Conservation (phyloP, 2,113 vertebrate species). For the Sturnus vulgaris region DNA sequence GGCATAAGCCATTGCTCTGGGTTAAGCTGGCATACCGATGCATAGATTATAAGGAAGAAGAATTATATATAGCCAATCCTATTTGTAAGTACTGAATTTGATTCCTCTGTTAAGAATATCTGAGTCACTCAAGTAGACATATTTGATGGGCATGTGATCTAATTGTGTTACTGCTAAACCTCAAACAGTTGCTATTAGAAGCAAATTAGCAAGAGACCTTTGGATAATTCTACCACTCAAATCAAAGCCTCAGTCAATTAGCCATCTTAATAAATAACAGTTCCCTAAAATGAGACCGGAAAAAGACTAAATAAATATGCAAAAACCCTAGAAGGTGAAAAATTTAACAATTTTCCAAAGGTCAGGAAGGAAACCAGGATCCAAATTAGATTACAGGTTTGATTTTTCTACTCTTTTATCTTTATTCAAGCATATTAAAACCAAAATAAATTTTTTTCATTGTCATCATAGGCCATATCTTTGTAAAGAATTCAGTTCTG, state of each 20-base stretch:
- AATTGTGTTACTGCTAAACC: constrained; percentile 55
- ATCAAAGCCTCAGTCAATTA: constrained; percentile 48
- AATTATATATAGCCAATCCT: neutral
- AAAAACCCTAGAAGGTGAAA: neutral
- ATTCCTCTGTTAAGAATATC: constrained; percentile 11
- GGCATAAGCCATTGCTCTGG: neutral
- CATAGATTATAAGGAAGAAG: neutral
- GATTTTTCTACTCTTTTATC: neutral
- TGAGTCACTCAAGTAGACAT: constrained; percentile 9
- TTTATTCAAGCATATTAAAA: neutral
- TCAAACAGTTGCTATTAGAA: constrained; percentile 47
- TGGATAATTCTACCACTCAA: constrained; percentile 59
- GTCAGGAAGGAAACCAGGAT: constrained; percentile 29
- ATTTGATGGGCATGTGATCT: constrained; percentile 31
- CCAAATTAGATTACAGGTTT: neutral
- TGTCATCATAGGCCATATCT: neutral
- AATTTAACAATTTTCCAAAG: constrained; percentile 29
- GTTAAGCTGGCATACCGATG: neutral
- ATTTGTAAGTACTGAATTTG: neutral
- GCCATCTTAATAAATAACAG: constrained; percentile 41
- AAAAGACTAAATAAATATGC: constrained; percentile 21
- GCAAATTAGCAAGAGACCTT: constrained; percentile 56
- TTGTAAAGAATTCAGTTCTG: neutral
- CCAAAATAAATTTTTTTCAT: neutral
- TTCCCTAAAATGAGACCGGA: constrained; percentile 32